These are phyloP conservation scores for Drosophila suboccidentalis DNA, from an alignment of 2,888 invertebrate genomes.

Conservation along the genomic window DNA sequence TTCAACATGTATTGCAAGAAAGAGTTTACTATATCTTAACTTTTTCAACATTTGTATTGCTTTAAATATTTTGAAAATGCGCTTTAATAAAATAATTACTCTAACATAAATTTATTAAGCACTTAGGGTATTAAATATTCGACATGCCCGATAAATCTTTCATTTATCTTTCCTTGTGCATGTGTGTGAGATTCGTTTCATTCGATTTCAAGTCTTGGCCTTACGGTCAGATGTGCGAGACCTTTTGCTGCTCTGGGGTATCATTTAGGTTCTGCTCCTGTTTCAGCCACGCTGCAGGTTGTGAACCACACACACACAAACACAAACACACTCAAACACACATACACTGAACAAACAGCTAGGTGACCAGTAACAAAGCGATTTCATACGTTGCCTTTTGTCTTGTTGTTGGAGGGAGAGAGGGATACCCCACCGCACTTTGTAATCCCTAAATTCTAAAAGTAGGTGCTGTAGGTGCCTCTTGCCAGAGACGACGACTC, in stretches of 20 bases:
- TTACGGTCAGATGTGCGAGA: slow-evolving; percentile 14
- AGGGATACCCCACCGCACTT: slow-evolving; percentile 4
- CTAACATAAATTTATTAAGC: neutral
- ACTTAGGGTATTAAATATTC: neutral
- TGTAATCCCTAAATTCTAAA: slow-evolving; percentile 52
- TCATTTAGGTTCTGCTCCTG: slow-evolving; percentile 22
- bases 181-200: slow-evolving; percentile 6
- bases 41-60: no score
- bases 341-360: neutral
- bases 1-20: no score
- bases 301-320: neutral
- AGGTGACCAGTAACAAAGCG: slow-evolving; percentile 6
- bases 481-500: slow-evolving; percentile 22
- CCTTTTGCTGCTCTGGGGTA: slow-evolving; percentile 7
- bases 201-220: slow-evolving; percentile 4
- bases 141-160: neutral
- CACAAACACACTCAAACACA: neutral
- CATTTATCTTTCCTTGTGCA: neutral
- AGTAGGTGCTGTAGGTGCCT: slow-evolving; percentile 46
- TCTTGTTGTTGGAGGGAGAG: neutral
- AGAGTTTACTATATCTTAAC: no score
- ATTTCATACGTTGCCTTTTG: neutral
- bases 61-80: no score
- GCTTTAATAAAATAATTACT: no score
- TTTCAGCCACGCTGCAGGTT: slow-evolving; percentile 28